phyloP scores from a whole-genome alignment of 2,888 invertebrate genomes.

The Artemia sinica region DNA sequence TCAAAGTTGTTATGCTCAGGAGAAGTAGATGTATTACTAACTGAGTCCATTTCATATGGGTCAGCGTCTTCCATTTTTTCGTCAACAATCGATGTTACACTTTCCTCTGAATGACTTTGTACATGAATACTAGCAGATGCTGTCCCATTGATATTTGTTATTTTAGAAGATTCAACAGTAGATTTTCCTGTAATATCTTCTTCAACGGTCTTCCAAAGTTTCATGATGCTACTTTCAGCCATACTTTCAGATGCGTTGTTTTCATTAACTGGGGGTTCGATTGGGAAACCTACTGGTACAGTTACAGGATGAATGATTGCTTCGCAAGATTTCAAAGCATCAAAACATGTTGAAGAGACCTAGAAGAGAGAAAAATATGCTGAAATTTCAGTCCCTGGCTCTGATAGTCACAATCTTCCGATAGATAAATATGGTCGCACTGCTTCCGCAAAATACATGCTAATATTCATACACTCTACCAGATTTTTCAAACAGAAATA shows the following conservation, averaged over 20 bases:
- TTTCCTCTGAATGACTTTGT: neutral
- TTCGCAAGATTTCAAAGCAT: neutral
- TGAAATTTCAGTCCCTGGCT: too few relatives aligned
- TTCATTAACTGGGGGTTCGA: neutral
- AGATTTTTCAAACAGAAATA: too few relatives aligned
- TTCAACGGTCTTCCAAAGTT: neutral
- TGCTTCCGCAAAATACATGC: too few relatives aligned
- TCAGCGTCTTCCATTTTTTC: neutral
- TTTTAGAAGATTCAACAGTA: neutral
- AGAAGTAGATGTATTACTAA: neutral
- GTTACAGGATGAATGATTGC: neutral
- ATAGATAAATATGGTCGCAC: too few relatives aligned
- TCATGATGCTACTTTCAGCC: neutral
- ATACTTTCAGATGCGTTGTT: neutral
- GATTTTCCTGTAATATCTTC: neutral
- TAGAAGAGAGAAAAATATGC: neutral
- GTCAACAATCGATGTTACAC: neutral
- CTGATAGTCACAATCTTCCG: too few relatives aligned
- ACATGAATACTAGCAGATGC: neutral
- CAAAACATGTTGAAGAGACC: neutral
- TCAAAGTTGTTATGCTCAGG: conserved; percentile 4
- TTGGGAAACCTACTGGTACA: neutral
- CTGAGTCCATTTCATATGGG: neutral
- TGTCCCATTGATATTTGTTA: neutral
- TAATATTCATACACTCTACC: too few relatives aligned